Conservation (phyloP, 2,113 vertebrate species). For the Pipra filicauda region DNA sequence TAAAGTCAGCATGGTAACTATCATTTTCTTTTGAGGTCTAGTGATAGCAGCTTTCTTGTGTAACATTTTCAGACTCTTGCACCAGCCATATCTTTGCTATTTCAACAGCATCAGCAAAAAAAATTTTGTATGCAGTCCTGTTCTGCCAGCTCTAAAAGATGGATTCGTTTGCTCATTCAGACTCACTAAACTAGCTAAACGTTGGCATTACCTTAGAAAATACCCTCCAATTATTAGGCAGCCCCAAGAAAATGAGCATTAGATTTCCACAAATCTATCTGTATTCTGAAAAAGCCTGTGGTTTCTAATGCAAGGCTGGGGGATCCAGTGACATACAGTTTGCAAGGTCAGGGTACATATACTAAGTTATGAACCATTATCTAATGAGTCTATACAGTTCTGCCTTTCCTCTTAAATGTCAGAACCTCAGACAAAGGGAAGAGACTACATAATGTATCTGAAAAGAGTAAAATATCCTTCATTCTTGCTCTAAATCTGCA, state of each 20-base stretch:
- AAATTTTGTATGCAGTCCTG: neutral
- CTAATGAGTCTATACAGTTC: neutral
- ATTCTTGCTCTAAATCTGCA: neutral
- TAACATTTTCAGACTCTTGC: neutral
- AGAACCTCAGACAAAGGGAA: neutral
- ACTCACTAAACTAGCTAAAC: neutral
- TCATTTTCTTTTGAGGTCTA: conserved; percentile 27
- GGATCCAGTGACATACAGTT: neutral
- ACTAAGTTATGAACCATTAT: neutral
- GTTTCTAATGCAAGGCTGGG: neutral
- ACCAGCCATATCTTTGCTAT: neutral
- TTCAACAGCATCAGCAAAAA: conserved; percentile 27
- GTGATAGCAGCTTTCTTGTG: conserved; percentile 8
- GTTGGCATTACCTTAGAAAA: neutral
- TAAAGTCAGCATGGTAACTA: conserved; percentile 17
- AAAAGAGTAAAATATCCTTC: neutral
- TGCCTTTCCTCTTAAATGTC: neutral
- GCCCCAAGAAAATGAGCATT: neutral
- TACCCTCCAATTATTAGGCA: neutral
- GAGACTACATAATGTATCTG: neutral
- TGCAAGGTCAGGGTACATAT: neutral
- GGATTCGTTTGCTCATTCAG: neutral
- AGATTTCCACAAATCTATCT: neutral
- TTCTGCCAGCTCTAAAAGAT: neutral
- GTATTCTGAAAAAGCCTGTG: neutral